A percentile compares a stretch with the other conserved stretches of the same genome.
Evolutionary conservation across 2,113 vertebrate genomes (phyloP).

Genomic region (Dendropsophus ebraccatus): DNA sequence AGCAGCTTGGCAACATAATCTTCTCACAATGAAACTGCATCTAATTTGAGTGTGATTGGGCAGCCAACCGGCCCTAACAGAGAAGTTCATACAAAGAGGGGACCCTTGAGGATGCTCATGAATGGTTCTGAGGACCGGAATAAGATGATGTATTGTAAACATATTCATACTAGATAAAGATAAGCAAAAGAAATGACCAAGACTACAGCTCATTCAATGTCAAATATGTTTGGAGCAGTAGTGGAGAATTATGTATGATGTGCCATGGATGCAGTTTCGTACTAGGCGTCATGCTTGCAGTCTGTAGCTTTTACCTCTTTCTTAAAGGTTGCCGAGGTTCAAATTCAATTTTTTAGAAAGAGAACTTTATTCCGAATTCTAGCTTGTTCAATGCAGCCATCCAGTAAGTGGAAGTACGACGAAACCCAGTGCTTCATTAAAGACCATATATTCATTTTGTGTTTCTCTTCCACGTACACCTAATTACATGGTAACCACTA

Average conservation of each 20-base stretch:
- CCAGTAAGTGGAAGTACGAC: neutral
- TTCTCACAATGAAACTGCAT: neutral
- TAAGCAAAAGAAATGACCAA: neutral
- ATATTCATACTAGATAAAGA: neutral
- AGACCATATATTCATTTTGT: slow-evolving; percentile 29
- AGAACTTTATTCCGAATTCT: neutral
- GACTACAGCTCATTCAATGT: neutral
- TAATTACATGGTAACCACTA: slow-evolving; percentile 32
- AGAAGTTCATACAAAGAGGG: neutral
- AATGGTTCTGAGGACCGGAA: neutral
- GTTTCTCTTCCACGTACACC: slow-evolving; percentile 23
- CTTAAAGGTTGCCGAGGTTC: neutral
- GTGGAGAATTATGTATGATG: neutral
- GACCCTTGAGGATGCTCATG: neutral
- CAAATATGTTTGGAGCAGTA: neutral
- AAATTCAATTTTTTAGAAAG: neutral
- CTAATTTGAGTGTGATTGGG: neutral
- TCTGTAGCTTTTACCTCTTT: neutral
- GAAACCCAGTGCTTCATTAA: slow-evolving; percentile 18
- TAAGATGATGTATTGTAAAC: neutral
- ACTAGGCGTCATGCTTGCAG: neutral
- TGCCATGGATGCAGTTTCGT: neutral
- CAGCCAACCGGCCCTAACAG: neutral
- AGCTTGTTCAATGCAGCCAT: neutral
- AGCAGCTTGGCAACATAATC: neutral